Percentiles rank a stretch among this genome's conserved stretches.
Evolutionary conservation across 2,797 vertebrate genomes (phyloP).

Genomic region (Margarornis squamiger): DNA sequence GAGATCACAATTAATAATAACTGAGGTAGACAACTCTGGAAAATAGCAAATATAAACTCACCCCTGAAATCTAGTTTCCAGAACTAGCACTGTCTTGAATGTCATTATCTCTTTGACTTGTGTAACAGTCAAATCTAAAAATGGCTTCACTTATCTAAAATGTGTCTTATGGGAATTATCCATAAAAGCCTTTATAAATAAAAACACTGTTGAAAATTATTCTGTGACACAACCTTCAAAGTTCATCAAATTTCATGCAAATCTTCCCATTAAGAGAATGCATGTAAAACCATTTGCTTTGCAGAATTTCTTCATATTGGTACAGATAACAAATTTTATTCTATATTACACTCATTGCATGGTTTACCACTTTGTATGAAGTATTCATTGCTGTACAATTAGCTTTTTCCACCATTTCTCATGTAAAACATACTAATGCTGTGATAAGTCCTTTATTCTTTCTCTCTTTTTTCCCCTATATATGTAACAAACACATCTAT

Average conservation of each 20-base stretch:
- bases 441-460: not conserved
- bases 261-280: not conserved
- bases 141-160: not conserved
- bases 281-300: not conserved
- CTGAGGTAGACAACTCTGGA: not conserved
- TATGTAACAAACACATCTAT: not conserved
- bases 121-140: constrained; percentile 5
- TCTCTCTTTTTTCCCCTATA: not conserved
- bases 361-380: not conserved
- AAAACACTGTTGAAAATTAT: constrained; percentile 3
- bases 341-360: not conserved
- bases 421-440: not conserved
- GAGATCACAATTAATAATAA: constrained; percentile 20
- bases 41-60: constrained; percentile 22
- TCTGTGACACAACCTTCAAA: not conserved
- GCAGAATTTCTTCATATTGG: not conserved
- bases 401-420: not conserved
- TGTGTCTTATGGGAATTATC: not conserved
- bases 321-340: not conserved
- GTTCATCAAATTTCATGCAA: not conserved
- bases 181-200: constrained; percentile 1
- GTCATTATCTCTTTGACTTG: not conserved
- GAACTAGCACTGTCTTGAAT: not conserved
- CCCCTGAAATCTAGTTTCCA: not conserved
- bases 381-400: not conserved